Conservation (phyloP, 2,113 vertebrate species). For the Malaclemys terrapin region DNA sequence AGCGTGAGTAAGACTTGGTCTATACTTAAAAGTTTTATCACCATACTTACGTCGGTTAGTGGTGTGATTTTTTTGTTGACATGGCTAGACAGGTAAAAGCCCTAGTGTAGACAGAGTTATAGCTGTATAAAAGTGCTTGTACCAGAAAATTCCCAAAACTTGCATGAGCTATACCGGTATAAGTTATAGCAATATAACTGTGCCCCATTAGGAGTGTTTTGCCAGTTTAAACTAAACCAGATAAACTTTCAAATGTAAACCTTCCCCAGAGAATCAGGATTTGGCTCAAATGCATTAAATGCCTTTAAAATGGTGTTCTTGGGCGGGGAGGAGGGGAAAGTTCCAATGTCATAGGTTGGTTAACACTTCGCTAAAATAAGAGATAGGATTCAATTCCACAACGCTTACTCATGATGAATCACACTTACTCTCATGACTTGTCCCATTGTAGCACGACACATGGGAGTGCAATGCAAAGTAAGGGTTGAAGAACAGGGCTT, state of each 20-base stretch:
- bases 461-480: not conserved
- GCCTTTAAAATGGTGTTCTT: not conserved
- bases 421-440: slow-evolving; percentile 36
- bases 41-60: not conserved
- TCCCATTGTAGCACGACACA: not conserved
- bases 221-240: slow-evolving; percentile 44
- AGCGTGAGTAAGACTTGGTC: not conserved
- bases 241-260: slow-evolving; percentile 42
- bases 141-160: not conserved
- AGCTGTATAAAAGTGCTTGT: not conserved
- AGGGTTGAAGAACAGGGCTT: slow-evolving; percentile 22
- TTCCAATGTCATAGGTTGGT: slow-evolving; percentile 15
- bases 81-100: not conserved
- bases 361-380: slow-evolving; percentile 29
- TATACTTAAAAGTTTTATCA: not conserved
- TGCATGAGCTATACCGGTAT: slow-evolving; percentile 43
- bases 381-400: slow-evolving; percentile 39
- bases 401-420: slow-evolving; percentile 29
- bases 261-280: slow-evolving; percentile 50
- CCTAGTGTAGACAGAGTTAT: not conserved
- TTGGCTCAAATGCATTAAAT: not conserved
- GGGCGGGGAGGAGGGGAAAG: not conserved
- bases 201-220: slow-evolving; percentile 30
- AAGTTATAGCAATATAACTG: not conserved
- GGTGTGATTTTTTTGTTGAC: not conserved